A percentile compares a stretch with the other conserved stretches of the same genome.
These are phyloP conservation scores for Dipodomys ordii DNA, from an alignment of 2,113 vertebrate species.

Conservation along the genomic window DNA sequence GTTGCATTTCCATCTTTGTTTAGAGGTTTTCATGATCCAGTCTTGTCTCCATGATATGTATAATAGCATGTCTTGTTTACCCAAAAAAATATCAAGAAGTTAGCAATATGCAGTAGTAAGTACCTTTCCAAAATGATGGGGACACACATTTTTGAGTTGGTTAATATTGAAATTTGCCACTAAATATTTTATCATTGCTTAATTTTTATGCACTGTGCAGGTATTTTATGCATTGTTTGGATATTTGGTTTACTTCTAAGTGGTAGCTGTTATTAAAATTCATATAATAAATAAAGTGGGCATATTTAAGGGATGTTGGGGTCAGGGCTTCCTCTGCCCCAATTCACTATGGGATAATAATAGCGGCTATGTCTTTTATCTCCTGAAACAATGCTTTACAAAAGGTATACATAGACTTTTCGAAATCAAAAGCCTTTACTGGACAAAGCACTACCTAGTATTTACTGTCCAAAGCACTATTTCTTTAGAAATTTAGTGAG, in stretches of 20 bases:
- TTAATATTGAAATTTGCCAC: conserved; percentile 13
- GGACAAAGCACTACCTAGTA: not conserved
- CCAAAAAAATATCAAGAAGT: not conserved
- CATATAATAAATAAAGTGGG: not conserved
- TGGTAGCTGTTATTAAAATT: conserved; percentile 42
- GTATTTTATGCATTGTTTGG: not conserved
- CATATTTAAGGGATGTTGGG: not conserved
- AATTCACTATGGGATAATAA: conserved; percentile 1
- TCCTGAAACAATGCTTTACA: conserved; percentile 31
- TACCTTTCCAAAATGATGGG: no score
- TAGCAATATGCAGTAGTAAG: not conserved
- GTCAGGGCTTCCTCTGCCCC: not conserved
- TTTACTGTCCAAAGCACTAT: conserved; percentile 12
- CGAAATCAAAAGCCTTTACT: conserved; percentile 2
- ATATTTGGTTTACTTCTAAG: not conserved
- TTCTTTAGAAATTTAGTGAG: conserved; percentile 6
- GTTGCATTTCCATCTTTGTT: not conserved
- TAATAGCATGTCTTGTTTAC: not conserved
- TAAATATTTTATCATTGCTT: conserved; percentile 3
- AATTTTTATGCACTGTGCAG: not conserved
- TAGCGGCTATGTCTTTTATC: not conserved
- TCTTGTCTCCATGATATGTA: not conserved
- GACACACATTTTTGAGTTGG: conserved; percentile 8
- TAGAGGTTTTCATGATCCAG: not conserved
- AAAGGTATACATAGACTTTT: not conserved